Conservation (phyloP, 1,140 invertebrate genomes). For the Pseudachorutes palmiensis region DNA sequence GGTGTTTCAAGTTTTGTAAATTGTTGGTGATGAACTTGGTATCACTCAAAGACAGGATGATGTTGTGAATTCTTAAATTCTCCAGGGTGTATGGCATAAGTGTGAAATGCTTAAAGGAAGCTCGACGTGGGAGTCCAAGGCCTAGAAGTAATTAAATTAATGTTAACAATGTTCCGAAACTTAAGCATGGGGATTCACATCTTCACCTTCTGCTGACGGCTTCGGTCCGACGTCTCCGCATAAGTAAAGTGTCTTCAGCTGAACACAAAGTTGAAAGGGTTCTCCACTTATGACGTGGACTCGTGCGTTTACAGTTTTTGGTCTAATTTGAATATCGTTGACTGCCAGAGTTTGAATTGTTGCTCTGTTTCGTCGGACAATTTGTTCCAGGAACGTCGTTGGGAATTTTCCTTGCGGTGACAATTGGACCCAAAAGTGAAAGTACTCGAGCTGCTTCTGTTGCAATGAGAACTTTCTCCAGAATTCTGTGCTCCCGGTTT, state of each 20-base stretch:
- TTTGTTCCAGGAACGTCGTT: background rate
- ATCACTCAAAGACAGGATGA: background rate
- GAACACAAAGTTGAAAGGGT: background rate
- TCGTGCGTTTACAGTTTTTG: background rate
- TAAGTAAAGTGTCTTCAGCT: background rate
- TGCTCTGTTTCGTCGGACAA: background rate
- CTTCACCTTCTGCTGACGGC: background rate
- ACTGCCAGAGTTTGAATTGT: background rate
- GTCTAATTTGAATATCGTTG: background rate
- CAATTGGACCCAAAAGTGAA: background rate
- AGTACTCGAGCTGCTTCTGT: background rate
- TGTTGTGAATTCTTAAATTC: background rate
- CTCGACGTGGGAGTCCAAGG: background rate
- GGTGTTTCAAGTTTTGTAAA: background rate
- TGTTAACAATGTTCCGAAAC: background rate
- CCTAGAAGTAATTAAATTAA: background rate
- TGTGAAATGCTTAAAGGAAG: background rate
- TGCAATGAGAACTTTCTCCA: background rate
- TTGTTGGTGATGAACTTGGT: background rate
- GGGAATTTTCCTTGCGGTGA: background rate
- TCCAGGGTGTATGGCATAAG: background rate
- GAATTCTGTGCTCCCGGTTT: background rate
- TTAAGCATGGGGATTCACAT: background rate
- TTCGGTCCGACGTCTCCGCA: background rate
- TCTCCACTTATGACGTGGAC: background rate